Conservation (phyloP, 2,797 vertebrate species). For the Anguilla megastoma region DNA sequence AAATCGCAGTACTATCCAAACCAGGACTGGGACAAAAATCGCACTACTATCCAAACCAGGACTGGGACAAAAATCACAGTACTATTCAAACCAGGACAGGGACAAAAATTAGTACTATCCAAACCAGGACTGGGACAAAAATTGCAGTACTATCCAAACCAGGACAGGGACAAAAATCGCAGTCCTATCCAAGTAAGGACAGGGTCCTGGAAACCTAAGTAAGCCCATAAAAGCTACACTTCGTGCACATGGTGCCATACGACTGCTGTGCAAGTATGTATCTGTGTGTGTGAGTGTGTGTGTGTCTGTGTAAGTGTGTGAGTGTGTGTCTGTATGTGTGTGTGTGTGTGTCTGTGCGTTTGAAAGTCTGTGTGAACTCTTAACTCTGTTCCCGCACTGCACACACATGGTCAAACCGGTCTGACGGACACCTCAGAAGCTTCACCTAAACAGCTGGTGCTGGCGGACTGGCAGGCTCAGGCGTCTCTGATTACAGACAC, state of each 20-base stretch:
- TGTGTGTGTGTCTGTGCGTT: not conserved
- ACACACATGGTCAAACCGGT: conserved; percentile 38
- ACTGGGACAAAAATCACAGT: not conserved
- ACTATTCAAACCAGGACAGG: not conserved
- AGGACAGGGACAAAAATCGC: too few relatives aligned
- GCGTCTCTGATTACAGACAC: conserved; percentile 37
- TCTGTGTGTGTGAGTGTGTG: not conserved
- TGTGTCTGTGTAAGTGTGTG: not conserved
- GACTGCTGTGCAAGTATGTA: not conserved
- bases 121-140: too few relatives aligned
- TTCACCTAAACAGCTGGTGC: conserved; percentile 45
- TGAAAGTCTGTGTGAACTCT: not conserved
- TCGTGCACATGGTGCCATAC: not conserved
- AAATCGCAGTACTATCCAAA: too few relatives aligned
- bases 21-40: too few relatives aligned
- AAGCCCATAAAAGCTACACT: not conserved
- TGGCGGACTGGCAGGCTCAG: conserved; percentile 20
- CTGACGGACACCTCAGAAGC: conserved; percentile 40
- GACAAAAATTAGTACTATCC: too few relatives aligned
- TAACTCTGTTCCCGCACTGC: not conserved
- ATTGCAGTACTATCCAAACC: too few relatives aligned
- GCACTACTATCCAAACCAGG: too few relatives aligned
- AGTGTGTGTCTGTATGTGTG: not conserved
- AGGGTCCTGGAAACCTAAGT: not conserved
- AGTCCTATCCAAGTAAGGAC: not conserved